Percentiles rank a stretch among this genome's conserved stretches.
These are phyloP conservation scores for Dasyprocta punctata DNA, from an alignment of 2,113 vertebrate species.

Conservation along the genomic window DNA sequence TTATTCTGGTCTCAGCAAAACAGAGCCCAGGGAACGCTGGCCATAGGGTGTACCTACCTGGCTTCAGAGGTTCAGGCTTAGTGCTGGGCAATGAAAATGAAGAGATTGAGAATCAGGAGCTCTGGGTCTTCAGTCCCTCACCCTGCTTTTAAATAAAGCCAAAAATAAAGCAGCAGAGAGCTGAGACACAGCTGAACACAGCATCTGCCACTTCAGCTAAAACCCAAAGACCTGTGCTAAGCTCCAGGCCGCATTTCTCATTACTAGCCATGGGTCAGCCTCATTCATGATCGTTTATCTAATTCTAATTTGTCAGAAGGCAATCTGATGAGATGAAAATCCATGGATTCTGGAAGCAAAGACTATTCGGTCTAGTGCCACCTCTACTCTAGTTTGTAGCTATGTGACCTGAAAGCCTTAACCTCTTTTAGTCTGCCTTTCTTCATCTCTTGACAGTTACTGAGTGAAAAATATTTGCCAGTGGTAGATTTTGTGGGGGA, in stretches of 20 bases:
- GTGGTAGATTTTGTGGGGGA: background rate
- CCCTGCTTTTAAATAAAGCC: background rate
- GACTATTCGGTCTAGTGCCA: background rate
- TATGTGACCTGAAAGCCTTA: background rate
- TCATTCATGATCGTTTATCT: background rate
- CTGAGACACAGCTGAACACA: background rate
- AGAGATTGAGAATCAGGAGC: background rate
- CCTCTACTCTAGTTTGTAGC: background rate
- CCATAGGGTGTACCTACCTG: background rate
- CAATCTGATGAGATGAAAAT: background rate
- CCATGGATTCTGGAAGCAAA: constrained; percentile 10
- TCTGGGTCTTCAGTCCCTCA: background rate
- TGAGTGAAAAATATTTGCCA: background rate
- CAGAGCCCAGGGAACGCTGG: background rate
- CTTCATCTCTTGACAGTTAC: background rate
- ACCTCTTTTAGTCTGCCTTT: background rate
- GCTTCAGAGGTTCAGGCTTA: background rate
- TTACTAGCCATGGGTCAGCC: background rate
- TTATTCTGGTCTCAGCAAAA: constrained; percentile 54
- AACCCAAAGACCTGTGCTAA: background rate
- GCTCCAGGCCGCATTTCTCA: background rate
- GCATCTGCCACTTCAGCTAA: background rate
- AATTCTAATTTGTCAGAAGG: constrained; percentile 19
- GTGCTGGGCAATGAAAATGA: background rate
- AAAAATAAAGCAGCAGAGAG: background rate